Percentiles rank a stretch among this genome's conserved stretches.
Evolutionary conservation across 1,140 invertebrate species (phyloP).

Genomic region (Gonioctena quinquepunctata): DNA sequence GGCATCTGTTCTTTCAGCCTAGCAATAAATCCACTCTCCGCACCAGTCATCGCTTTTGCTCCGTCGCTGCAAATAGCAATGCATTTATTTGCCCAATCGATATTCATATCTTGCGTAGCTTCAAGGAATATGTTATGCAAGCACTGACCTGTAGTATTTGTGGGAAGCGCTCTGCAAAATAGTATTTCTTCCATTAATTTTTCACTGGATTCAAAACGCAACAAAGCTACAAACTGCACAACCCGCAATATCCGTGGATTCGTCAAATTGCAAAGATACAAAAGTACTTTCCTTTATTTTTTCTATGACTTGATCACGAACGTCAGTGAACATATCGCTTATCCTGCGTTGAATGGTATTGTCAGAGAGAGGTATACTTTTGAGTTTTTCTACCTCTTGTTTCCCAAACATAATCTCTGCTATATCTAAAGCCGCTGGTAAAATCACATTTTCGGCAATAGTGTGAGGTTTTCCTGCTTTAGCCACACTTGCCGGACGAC

Average conservation of each 20-base stretch:
- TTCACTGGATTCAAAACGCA: too few species aligned
- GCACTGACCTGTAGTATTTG: constrained; percentile 34
- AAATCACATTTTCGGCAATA: too few species aligned
- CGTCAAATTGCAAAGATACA: constrained; percentile 13
- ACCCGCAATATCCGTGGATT: constrained; percentile 26
- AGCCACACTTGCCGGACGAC: too few species aligned
- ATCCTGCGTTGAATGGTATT: background rate
- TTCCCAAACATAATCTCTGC: too few species aligned
- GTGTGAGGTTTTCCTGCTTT: too few species aligned
- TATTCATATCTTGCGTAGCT: constrained; percentile 20
- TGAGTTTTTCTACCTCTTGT: too few species aligned
- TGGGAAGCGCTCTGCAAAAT: constrained; percentile 41
- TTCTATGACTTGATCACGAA: background rate
- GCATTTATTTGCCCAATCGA: too few species aligned
- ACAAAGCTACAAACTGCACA: constrained; percentile 39
- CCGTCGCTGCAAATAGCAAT: too few species aligned
- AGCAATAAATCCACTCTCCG: constrained; percentile 45
- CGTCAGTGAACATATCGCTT: too few species aligned
- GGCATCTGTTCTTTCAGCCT: constrained; percentile 40
- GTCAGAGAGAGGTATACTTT: constrained; percentile 4
- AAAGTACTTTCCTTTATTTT: background rate
- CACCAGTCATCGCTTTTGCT: constrained; percentile 50
- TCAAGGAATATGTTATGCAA: constrained; percentile 39
- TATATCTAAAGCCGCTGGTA: too few species aligned
- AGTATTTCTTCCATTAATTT: constrained; percentile 40